Percentiles rank a stretch among this genome's conserved stretches.
Evolutionary conservation across 2,888 invertebrate genomes (phyloP).

Genomic region (Apomyelois bistriatella): DNA sequence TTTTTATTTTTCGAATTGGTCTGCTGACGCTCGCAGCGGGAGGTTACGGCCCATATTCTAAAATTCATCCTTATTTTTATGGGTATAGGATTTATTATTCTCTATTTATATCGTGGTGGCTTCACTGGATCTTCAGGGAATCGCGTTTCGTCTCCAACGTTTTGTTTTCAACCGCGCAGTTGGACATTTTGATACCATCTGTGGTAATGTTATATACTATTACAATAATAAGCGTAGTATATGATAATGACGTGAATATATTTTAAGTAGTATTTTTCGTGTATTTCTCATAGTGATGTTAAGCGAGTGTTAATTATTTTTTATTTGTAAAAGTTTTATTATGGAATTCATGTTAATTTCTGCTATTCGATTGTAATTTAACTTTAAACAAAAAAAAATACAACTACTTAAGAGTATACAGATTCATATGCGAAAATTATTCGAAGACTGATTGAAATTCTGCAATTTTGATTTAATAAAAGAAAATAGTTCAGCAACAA

Average conservation of each 20-base stretch:
- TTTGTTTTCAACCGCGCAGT: constrained; percentile 52
- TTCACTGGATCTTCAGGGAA: constrained; percentile 63
- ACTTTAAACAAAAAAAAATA: too few relatives aligned
- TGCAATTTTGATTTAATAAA: too few relatives aligned
- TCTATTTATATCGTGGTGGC: constrained; percentile 31
- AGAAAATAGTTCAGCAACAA: too few relatives aligned
- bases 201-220: constrained; percentile 37
- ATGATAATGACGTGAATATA: constrained; percentile 11
- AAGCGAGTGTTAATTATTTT: constrained; percentile 16
- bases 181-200: constrained; percentile 58
- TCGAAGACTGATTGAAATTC: too few relatives aligned
- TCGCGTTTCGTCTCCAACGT: constrained; percentile 42
- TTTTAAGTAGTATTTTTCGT: constrained; percentile 6
- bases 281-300: not conserved
- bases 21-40: constrained; percentile 76
- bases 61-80: constrained; percentile 36
- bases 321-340: not conserved
- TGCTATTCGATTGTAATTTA: too few relatives aligned
- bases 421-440: too few relatives aligned
- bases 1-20: constrained; percentile 71
- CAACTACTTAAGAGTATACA: too few relatives aligned
- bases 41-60: constrained; percentile 31
- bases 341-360: too few relatives aligned
- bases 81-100: constrained; percentile 37
- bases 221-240: constrained; percentile 17